Evolutionary conservation across 1,140 invertebrate genomes (phyloP), one percentile per base, ranked within the genome.

Genomic region (Pseudomyrmex flavicornis): DNA sequence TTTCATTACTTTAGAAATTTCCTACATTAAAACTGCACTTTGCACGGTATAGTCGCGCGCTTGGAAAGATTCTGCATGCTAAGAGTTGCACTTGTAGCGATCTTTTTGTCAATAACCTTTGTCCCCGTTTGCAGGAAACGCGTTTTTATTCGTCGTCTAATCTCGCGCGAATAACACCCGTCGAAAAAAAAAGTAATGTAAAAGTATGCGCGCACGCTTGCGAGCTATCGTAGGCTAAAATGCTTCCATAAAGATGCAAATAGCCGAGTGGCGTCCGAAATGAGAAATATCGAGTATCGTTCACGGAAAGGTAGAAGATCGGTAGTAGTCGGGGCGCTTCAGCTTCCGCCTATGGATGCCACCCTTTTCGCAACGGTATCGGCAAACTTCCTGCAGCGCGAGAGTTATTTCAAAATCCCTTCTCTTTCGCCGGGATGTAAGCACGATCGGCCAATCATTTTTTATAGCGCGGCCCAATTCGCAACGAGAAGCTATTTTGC

Each of bases 201-300:
- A 83, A 77, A 76, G 66, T 62, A 69, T 46, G 72, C 85, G 85
- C 72, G 50, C 35, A n/a, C 72, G 72, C 73, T 68, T 82, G 58
- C 54, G 59, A 62, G 54, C 72, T 46, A 50, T 54, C 63, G 70
- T 58, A 73, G 72, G 56, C 65, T 88, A 83, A 77, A 88, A 83
- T 83, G 54, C 35, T 12, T 61, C 73, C 84, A 88, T 88, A 88
- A 88, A 88, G 83, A 88, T 88, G 87, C 87, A 88, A 88, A 88
- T 85, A 69, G 62, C 66, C 83, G 86, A 88, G 87, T 85, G 76
- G 63, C 85, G 65, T 82, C 75, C 73, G 54, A 85, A 88, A 88
- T 77, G 87, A 85, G 83, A 88, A 88, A 79, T 85, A 88, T 88
- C 87, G 86, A 82, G 85, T 83, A 74, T 50, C 73, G 72, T 86